phyloP scores from a whole-genome alignment of 2,113 vertebrate species.

The Halcyon senegalensis region DNA sequence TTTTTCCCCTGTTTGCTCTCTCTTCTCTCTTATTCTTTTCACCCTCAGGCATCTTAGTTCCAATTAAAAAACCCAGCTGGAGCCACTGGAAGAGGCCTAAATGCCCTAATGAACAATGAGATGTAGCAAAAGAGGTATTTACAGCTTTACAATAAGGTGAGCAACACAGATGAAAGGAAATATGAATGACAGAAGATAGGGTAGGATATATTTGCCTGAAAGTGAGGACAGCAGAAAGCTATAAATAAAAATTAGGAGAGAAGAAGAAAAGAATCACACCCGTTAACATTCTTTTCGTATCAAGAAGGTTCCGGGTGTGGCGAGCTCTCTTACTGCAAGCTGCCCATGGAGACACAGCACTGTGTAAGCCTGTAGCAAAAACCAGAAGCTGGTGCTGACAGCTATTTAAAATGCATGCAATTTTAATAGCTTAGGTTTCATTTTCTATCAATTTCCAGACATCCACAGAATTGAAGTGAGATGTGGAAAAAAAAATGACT shows the following conservation, averaged over 20 bases:
- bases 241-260: background rate
- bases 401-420: background rate
- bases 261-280: background rate
- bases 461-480: background rate
- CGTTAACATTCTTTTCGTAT: background rate
- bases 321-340: background rate
- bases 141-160: background rate
- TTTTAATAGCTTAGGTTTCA: background rate
- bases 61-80: conserved; percentile 26
- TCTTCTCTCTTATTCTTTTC: background rate
- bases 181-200: background rate
- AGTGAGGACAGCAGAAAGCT: background rate
- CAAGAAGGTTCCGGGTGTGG: background rate
- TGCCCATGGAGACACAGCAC: background rate
- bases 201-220: background rate
- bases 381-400: background rate
- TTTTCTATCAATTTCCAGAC: background rate
- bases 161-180: background rate
- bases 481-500: background rate
- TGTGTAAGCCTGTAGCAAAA: background rate
- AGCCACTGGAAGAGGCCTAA: conserved; percentile 20
- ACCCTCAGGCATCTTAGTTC: background rate
- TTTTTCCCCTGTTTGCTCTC: background rate
- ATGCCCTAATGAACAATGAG: background rate
- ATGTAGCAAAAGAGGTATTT: background rate